These are phyloP conservation scores for Avahi laniger DNA, from an alignment of 2,797 vertebrate species.

Conservation along the genomic window DNA sequence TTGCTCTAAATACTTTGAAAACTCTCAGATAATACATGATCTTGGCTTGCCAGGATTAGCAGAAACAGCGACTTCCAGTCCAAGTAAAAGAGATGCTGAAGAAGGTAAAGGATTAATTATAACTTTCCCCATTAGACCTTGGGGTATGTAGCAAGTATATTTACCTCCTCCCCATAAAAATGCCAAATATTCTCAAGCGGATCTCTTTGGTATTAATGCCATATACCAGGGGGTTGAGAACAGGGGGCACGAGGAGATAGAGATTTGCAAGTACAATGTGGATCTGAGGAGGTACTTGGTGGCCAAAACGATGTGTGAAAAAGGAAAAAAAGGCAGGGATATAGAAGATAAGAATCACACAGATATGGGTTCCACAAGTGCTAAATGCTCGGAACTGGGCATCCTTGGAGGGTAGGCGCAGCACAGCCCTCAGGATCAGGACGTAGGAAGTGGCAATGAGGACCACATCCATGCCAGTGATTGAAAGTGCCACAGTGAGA, in stretches of 20 bases:
- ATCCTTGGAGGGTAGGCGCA: slow-evolving; percentile 65
- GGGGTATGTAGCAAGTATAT: background rate
- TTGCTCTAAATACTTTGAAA: slow-evolving; percentile 8
- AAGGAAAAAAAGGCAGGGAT: slow-evolving; percentile 75
- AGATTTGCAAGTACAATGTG: slow-evolving; percentile 76
- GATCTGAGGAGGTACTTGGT: slow-evolving; percentile 55
- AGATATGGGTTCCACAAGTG: slow-evolving; percentile 74
- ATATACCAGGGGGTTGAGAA: slow-evolving; percentile 75
- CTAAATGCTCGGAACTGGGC: slow-evolving; percentile 71
- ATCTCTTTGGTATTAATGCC: slow-evolving; percentile 76
- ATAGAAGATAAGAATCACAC: slow-evolving; percentile 76
- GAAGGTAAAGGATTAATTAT: background rate
- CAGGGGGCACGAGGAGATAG: slow-evolving; percentile 74
- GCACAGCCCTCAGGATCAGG: slow-evolving; percentile 63
- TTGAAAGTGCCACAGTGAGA: slow-evolving; percentile 65
- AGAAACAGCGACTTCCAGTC: background rate
- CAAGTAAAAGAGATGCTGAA: background rate
- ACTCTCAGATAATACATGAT: background rate
- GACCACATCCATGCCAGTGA: slow-evolving; percentile 71
- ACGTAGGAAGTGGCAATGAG: slow-evolving; percentile 62
- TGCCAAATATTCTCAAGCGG: slow-evolving; percentile 14
- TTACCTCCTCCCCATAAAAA: slow-evolving; percentile 17
- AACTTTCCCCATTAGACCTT: background rate
- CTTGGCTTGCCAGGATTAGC: background rate
- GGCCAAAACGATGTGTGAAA: slow-evolving; percentile 71